Conservation (phyloP, 2,888 invertebrate species). For the Lissocephala sabroskyi region DNA sequence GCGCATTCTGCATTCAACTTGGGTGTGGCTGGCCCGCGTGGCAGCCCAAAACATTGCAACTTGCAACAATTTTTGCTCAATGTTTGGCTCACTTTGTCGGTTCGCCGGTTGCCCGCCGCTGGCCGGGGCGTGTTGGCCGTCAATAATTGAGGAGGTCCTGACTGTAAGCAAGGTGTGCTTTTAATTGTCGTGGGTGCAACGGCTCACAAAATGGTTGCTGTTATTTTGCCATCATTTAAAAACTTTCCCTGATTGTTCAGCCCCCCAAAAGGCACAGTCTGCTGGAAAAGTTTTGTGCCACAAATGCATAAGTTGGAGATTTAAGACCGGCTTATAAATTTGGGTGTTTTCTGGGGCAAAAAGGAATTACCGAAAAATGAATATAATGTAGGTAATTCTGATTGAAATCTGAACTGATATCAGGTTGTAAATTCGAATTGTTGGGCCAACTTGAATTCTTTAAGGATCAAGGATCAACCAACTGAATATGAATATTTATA, state of each 20-base stretch:
- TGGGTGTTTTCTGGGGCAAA: too few species aligned
- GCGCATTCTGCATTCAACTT: conserved; percentile 6
- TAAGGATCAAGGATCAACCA: too few species aligned
- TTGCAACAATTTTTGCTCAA: conserved; percentile 52
- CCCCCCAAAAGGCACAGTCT: conserved; percentile 35
- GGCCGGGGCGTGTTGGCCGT: conserved; percentile 27
- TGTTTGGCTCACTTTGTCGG: conserved; percentile 49
- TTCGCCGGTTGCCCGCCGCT: not conserved
- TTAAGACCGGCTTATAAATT: too few species aligned
- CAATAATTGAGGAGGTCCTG: conserved; percentile 53
- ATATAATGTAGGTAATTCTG: too few species aligned
- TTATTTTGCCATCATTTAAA: conserved; percentile 62
- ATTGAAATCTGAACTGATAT: too few species aligned
- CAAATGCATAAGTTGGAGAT: not conserved
- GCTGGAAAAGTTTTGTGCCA: conserved; percentile 27
- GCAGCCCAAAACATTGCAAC: conserved; percentile 59
- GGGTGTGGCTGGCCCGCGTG: conserved; percentile 30
- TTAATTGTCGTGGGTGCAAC: conserved; percentile 60
- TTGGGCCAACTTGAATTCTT: too few species aligned
- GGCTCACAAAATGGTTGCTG: conserved; percentile 34
- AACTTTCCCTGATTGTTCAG: conserved; percentile 56
- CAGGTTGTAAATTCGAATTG: too few species aligned
- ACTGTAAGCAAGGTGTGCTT: conserved; percentile 54
- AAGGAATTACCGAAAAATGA: too few species aligned
- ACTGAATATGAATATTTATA: too few species aligned